Conservation (phyloP, 1,140 invertebrate species). For the Cecropterus lyciades region DNA sequence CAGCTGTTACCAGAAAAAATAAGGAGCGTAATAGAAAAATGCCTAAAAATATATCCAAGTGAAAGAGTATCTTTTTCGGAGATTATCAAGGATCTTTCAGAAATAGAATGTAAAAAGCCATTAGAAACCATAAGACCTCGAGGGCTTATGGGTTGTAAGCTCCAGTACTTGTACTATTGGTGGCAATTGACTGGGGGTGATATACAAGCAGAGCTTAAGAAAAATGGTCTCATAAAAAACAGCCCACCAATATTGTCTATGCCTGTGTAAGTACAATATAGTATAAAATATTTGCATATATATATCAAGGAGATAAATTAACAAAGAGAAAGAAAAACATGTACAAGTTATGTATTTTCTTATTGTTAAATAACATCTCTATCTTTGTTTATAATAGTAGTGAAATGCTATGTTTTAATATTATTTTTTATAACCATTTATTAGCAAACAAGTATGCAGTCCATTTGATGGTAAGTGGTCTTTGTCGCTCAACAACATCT, state of each 20-base stretch:
- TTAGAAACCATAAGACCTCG: conserved; percentile 69
- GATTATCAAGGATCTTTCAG: conserved; percentile 81
- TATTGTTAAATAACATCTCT: too few relatives aligned
- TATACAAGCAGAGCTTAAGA: conserved; percentile 94
- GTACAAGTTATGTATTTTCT: too few relatives aligned
- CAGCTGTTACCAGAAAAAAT: conserved; percentile 86
- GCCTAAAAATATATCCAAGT: conserved; percentile 87
- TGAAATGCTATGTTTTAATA: too few relatives aligned
- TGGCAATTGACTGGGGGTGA: conserved; percentile 98
- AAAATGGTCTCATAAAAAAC: conserved; percentile 94
- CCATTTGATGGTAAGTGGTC: too few relatives aligned
- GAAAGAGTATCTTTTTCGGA: conserved; percentile 86
- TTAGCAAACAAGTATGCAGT: too few relatives aligned
- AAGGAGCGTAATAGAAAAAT: conserved; percentile 87
- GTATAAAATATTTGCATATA: too few relatives aligned
- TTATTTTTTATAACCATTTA: too few relatives aligned
- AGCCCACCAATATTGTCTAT: conserved; percentile 91
- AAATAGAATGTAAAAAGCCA: conserved; percentile 59
- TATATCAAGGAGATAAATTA: too few relatives aligned
- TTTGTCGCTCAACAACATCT: too few relatives aligned
- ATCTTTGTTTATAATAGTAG: too few relatives aligned
- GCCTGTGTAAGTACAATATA: conserved; percentile 86
- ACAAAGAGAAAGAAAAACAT: too few relatives aligned
- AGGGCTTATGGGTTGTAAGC: conserved; percentile 85
- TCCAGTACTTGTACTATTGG: conserved; percentile 95